A percentile compares a stretch with the other conserved stretches of the same genome.
These are phyloP conservation scores for Deilephila porcellus DNA, from an alignment of 2,888 invertebrate species.

Conservation along the genomic window DNA sequence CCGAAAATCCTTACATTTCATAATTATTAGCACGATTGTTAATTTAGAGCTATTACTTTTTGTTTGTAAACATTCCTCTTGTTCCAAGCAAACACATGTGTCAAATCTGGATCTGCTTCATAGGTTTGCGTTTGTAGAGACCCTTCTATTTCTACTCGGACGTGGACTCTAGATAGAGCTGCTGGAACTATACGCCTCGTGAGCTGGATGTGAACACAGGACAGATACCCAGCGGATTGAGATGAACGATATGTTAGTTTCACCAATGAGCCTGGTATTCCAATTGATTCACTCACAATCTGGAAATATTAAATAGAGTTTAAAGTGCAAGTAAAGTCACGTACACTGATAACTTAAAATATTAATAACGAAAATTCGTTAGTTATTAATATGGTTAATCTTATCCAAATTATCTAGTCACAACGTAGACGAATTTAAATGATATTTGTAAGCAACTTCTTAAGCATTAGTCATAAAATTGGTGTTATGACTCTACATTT, in stretches of 20 bases:
- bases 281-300: conserved; percentile 98
- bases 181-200: conserved; percentile 92
- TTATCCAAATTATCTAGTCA: too few species aligned
- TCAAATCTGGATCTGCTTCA: conserved; percentile 97
- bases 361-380: too few species aligned
- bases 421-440: too few species aligned
- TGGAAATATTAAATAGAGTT: conserved; percentile 60
- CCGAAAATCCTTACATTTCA: neutral
- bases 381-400: too few species aligned
- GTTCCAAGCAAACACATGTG: conserved; percentile 99
- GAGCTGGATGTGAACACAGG: conserved; percentile 95
- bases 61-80: conserved; percentile 98
- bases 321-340: too few species aligned
- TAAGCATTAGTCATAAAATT: too few species aligned
- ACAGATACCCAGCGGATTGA: conserved; percentile 96
- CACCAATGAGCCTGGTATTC: conserved; percentile 96
- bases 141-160: conserved; percentile 96
- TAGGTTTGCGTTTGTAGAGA: conserved; percentile 96
- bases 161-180: conserved; percentile 94
- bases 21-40: neutral
- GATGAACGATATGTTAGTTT: conserved; percentile 98
- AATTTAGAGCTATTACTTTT: conserved; percentile 82
- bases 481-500: neutral
- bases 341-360: too few species aligned
- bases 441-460: too few species aligned